Conservation (phyloP, 1,140 invertebrate species). For the Sarcophaga peregrina region DNA sequence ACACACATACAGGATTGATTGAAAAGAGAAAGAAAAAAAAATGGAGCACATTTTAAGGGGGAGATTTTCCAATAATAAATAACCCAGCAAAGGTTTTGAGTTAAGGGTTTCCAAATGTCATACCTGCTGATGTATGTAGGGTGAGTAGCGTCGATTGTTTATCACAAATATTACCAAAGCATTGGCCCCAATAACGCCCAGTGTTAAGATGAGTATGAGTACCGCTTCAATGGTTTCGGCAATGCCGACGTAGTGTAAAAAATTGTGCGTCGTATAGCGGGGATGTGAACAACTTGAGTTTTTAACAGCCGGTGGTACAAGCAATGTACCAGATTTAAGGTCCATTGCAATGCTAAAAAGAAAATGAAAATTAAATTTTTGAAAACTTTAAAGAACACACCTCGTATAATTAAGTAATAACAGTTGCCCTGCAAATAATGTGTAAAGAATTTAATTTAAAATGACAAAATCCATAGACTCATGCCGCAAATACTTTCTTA, state of each 20-base stretch:
- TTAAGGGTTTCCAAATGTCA: constrained; percentile 36
- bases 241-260: constrained; percentile 72
- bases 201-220: constrained; percentile 79
- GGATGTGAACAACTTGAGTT: constrained; percentile 83
- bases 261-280: constrained; percentile 71
- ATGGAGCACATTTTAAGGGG: neutral
- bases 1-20: too few species aligned
- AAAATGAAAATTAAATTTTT: constrained; percentile 23
- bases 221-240: constrained; percentile 78
- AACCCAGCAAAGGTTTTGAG: neutral
- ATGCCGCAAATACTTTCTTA: too few species aligned
- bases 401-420: too few species aligned
- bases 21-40: neutral
- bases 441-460: too few species aligned
- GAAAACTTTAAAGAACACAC: too few species aligned
- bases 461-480: too few species aligned
- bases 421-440: too few species aligned
- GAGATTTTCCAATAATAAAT: neutral
- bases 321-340: constrained; percentile 69
- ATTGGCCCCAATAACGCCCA: constrained; percentile 82
- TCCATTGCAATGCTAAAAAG: constrained; percentile 57
- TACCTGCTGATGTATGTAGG: constrained; percentile 88
- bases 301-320: constrained; percentile 79
- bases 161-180: constrained; percentile 83
- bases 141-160: constrained; percentile 82